These are phyloP conservation scores for Lonchura striata DNA, from an alignment of 2,113 vertebrate genomes.

Conservation along the genomic window DNA sequence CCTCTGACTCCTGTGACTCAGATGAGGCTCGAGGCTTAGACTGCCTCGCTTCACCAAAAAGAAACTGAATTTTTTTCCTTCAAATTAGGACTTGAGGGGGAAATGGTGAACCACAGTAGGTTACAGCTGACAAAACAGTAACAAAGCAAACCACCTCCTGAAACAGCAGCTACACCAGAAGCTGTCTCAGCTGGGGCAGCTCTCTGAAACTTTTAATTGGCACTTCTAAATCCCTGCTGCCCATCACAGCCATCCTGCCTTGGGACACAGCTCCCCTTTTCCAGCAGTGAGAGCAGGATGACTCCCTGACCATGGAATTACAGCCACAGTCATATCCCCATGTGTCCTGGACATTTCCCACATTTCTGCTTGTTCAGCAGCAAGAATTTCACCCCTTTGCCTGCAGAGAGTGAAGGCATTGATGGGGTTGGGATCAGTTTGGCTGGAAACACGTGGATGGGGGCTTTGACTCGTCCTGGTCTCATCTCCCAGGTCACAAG, in stretches of 20 bases:
- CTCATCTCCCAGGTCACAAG: not conserved
- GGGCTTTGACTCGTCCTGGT: not conserved
- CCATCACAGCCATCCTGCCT: not conserved
- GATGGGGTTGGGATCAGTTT: not conserved
- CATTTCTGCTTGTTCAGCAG: not conserved
- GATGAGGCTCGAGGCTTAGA: not conserved
- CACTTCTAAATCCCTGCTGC: not conserved
- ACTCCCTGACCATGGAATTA: not conserved
- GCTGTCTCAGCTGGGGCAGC: not conserved
- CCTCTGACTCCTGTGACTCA: not conserved
- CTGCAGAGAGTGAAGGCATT: not conserved
- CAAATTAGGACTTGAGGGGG: not conserved
- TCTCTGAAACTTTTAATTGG: not conserved
- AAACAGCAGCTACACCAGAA: not conserved
- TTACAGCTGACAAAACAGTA: not conserved
- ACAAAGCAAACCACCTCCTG: not conserved
- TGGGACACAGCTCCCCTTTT: rapidly evolving
- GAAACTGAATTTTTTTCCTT: not conserved
- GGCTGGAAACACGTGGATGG: not conserved
- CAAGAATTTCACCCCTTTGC: not conserved
- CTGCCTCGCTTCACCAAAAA: rapidly evolving
- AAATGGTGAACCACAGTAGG: not conserved
- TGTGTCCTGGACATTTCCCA: not conserved
- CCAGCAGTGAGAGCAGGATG: not conserved
- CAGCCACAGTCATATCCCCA: rapidly evolving